A percentile compares a stretch with the other conserved stretches of the same genome.
These are phyloP conservation scores for Cepaea hortensis DNA, from an alignment of 2,888 invertebrate species.

Conservation along the genomic window DNA sequence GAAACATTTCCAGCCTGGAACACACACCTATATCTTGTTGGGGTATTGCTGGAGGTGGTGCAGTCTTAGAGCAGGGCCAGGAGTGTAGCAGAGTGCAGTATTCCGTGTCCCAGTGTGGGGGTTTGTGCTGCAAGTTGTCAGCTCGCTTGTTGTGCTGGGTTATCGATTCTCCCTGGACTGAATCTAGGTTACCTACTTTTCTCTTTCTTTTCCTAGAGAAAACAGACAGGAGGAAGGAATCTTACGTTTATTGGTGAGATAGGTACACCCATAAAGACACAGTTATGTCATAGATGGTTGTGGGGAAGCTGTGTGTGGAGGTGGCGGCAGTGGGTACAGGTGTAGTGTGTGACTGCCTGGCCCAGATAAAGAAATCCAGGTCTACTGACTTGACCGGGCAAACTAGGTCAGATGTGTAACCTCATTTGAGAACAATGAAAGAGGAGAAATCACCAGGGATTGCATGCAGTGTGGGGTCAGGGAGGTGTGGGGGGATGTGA, in stretches of 20 bases:
- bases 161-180: not conserved
- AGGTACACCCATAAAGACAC: too few relatives aligned
- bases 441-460: not conserved
- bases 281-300: too few relatives aligned
- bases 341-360: not conserved
- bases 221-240: too few relatives aligned
- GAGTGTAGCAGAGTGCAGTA: too few relatives aligned
- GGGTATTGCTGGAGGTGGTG: too few relatives aligned
- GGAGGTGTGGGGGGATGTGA: not conserved
- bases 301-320: too few relatives aligned
- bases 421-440: conserved; percentile 44
- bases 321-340: too few relatives aligned
- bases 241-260: too few relatives aligned
- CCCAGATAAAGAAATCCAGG: conserved; percentile 7
- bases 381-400: not conserved
- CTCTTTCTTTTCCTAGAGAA: not conserved
- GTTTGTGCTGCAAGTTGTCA: not conserved
- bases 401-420: conserved; percentile 40
- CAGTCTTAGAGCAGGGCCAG: too few relatives aligned
- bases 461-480: not conserved
- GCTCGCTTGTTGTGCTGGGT: not conserved
- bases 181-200: not conserved
- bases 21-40: too few relatives aligned
- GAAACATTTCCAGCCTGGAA: too few relatives aligned
- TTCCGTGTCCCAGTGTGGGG: too few relatives aligned